phyloP scores from a whole-genome alignment of 2,888 invertebrate genomes.

The Brachylomia viminalis region DNA sequence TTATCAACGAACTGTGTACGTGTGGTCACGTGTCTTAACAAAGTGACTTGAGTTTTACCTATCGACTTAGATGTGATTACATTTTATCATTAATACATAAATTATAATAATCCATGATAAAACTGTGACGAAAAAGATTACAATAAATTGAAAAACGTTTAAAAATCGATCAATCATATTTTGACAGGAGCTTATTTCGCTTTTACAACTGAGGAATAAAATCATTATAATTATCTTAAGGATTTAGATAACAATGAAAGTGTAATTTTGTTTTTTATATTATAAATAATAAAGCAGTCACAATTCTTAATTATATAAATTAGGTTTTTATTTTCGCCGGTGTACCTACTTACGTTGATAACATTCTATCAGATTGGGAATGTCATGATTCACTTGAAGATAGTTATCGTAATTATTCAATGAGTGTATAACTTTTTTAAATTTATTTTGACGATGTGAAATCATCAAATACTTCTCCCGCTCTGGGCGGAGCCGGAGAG shows the following conservation, averaged over 20 bases:
- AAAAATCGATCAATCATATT: slow-evolving; percentile 79
- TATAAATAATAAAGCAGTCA: slow-evolving; percentile 53
- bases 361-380: slow-evolving; percentile 15
- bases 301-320: slow-evolving; percentile 44
- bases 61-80: neutral
- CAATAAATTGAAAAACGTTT: slow-evolving; percentile 72
- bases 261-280: slow-evolving; percentile 47
- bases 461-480: too few species aligned
- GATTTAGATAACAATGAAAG: slow-evolving; percentile 46
- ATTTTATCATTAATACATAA: slow-evolving; percentile 41
- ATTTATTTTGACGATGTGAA: too few species aligned
- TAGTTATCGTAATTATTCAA: slow-evolving; percentile 5
- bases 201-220: slow-evolving; percentile 42
- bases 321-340: slow-evolving; percentile 35
- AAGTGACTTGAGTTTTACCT: slow-evolving; percentile 2
- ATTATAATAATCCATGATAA: slow-evolving; percentile 33
- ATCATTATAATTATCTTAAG: slow-evolving; percentile 32
- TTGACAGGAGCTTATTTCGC: slow-evolving; percentile 57
- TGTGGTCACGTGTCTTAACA: neutral
- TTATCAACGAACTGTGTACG: neutral
- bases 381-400: slow-evolving; percentile 28
- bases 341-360: slow-evolving; percentile 13
- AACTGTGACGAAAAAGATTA: slow-evolving; percentile 28
- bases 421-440: too few species aligned
- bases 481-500: too few species aligned